Evolutionary conservation across 2,888 invertebrate genomes (phyloP).

Genomic region (Lycaena phlaeas): DNA sequence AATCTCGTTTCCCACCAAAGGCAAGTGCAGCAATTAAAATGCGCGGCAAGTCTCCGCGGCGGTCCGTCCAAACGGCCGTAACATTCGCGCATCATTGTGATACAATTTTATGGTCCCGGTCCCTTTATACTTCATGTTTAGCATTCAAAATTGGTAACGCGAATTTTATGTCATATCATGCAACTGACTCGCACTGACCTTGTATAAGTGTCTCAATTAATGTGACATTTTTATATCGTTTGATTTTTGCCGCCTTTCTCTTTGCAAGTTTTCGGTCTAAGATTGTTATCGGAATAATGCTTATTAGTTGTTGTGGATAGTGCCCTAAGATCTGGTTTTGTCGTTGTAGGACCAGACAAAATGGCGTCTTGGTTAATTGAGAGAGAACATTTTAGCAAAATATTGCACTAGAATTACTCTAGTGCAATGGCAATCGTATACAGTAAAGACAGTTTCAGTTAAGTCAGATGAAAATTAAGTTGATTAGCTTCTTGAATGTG

Average conservation of each 20-base stretch:
- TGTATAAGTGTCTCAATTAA: slow-evolving; percentile 20
- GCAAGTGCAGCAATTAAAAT: slow-evolving; percentile 61
- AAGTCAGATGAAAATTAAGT: too few species aligned
- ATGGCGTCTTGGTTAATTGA: too few species aligned
- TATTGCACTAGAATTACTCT: too few species aligned
- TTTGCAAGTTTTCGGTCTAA: too few species aligned
- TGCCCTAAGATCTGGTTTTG: too few species aligned
- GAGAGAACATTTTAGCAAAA: too few species aligned
- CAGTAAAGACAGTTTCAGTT: too few species aligned
- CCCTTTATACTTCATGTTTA: slow-evolving; percentile 61
- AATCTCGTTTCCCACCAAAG: slow-evolving; percentile 46
- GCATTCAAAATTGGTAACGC: slow-evolving; percentile 63
- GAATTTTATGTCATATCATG: slow-evolving; percentile 58
- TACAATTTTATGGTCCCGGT: slow-evolving; percentile 68
- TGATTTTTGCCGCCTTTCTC: slow-evolving; percentile 6
- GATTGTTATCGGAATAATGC: too few species aligned
- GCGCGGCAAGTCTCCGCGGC: slow-evolving; percentile 47
- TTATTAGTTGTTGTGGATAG: too few species aligned
- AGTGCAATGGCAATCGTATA: too few species aligned
- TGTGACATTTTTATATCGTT: slow-evolving; percentile 13
- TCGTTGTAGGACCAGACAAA: too few species aligned
- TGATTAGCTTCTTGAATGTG: too few species aligned
- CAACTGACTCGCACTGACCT: slow-evolving; percentile 27
- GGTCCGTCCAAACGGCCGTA: slow-evolving; percentile 57
- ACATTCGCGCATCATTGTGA: slow-evolving; percentile 70